Conservation (phyloP, 2,797 vertebrate genomes). For the Hafferia zeledoni region DNA sequence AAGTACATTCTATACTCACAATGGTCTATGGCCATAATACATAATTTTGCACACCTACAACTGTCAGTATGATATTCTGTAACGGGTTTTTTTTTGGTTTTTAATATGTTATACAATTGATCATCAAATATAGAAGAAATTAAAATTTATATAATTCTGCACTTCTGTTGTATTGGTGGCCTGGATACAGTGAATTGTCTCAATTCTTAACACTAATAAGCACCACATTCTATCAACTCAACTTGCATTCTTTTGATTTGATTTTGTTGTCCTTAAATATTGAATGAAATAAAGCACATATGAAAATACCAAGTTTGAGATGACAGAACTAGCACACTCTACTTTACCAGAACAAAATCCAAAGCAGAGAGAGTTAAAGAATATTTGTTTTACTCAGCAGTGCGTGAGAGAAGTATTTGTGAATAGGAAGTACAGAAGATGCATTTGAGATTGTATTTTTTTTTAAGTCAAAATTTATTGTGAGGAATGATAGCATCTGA, state of each 20-base stretch:
- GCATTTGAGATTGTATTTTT: background rate
- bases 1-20: background rate
- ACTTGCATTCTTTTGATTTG: background rate
- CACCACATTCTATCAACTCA: background rate
- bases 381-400: background rate
- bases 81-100: background rate
- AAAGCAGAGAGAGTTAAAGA: background rate
- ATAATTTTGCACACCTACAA: background rate
- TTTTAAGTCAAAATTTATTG: background rate
- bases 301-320: background rate
- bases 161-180: background rate
- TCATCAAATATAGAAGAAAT: background rate
- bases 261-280: background rate
- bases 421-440: background rate
- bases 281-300: background rate
- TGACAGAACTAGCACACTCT: background rate
- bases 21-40: background rate
- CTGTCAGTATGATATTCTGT: background rate
- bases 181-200: background rate
- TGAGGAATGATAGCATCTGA: background rate
- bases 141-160: background rate
- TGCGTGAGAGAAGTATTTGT: background rate
- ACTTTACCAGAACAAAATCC: background rate
- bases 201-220: background rate
- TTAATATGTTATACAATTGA: background rate